Evolutionary conservation across 2,888 invertebrate species (phyloP).

Genomic region (Sipha maydis): DNA sequence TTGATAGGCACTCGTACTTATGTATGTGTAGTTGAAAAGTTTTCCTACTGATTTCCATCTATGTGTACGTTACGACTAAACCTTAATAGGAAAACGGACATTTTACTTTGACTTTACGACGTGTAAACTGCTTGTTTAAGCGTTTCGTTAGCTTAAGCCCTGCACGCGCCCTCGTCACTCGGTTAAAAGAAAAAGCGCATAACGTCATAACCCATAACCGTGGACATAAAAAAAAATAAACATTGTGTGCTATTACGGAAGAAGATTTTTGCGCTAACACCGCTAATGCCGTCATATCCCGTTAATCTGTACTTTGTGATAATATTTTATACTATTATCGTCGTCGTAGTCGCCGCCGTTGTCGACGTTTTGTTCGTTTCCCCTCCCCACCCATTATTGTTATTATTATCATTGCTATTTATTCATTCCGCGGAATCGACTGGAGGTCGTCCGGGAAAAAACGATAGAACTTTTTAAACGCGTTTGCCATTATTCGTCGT

Average conservation of each 20-base stretch:
- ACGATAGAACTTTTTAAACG: background rate
- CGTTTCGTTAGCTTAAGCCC: constrained; percentile 17
- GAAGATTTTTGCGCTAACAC: background rate
- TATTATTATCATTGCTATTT: background rate
- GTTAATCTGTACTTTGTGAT: background rate
- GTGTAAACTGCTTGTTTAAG: constrained; percentile 55
- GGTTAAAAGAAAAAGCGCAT: background rate
- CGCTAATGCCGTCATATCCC: background rate
- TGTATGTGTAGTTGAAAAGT: background rate
- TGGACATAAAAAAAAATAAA: constrained; percentile 16
- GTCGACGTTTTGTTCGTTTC: constrained; percentile 1
- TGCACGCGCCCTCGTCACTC: background rate
- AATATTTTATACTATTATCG: background rate
- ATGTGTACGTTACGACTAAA: background rate
- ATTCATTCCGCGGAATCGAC: background rate
- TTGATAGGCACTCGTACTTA: background rate
- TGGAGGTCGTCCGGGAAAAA: background rate
- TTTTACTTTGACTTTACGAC: constrained; percentile 46
- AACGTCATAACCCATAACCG: constrained; percentile 38
- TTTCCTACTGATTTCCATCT: constrained; percentile 18
- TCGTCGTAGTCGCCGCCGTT: background rate
- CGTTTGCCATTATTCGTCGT: background rate
- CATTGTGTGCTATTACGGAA: background rate
- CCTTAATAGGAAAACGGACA: constrained; percentile 44
- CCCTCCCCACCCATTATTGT: background rate